These are phyloP conservation scores for Stegodyphus dumicola DNA, from an alignment of 1,140 invertebrate species.

Conservation along the genomic window DNA sequence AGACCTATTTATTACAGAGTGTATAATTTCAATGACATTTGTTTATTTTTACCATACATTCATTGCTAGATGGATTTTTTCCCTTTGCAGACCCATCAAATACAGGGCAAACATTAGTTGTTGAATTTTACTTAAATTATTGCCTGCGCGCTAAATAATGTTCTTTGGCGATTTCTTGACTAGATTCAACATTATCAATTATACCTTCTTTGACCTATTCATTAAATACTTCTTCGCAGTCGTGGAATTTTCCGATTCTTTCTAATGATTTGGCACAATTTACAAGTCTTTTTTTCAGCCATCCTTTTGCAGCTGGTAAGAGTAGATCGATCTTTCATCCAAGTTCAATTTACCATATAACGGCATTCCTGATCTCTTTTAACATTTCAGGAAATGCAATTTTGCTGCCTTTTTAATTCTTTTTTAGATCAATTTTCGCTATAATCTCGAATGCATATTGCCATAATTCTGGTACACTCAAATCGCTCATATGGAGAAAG, in stretches of 20 bases:
- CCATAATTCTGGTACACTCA: not conserved
- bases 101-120: too few species aligned
- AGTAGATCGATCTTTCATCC: not conserved
- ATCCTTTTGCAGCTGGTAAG: not conserved
- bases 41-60: too few species aligned
- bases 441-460: not conserved
- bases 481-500: not conserved
- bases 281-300: not conserved
- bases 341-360: not conserved
- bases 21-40: too few species aligned
- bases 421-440: not conserved
- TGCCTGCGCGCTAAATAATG: not conserved
- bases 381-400: not conserved
- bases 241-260: not conserved
- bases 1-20: too few species aligned
- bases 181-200: not conserved
- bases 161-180: not conserved
- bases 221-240: not conserved
- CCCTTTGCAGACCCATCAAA: too few species aligned
- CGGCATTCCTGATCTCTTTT: not conserved
- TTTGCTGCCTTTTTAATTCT: not conserved
- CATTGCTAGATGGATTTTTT: too few species aligned
- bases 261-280: not conserved
- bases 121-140: not conserved
- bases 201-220: not conserved